A percentile compares a stretch with the other conserved stretches of the same genome.
Conservation (phyloP, 2,888 invertebrate species). For the Selenia dentaria region DNA sequence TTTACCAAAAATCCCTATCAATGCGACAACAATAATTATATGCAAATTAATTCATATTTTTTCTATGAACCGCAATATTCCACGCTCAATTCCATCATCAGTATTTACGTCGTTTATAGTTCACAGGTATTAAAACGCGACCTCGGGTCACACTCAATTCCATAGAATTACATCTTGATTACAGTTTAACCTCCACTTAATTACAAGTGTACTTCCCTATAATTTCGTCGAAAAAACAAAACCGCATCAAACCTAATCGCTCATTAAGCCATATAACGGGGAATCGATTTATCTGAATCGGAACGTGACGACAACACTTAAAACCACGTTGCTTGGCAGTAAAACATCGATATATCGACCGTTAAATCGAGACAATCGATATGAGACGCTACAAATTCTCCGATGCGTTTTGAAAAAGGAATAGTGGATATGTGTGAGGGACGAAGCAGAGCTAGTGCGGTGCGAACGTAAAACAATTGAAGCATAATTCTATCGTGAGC, state of each 20-base stretch:
- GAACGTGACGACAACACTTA: slow-evolving; percentile 62
- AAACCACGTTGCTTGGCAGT: slow-evolving; percentile 60
- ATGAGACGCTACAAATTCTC: slow-evolving; percentile 42
- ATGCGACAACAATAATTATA: too few relatives aligned
- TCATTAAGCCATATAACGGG: slow-evolving; percentile 33
- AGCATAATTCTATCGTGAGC: slow-evolving; percentile 69
- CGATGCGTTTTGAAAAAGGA: slow-evolving; percentile 50
- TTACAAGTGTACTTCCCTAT: slow-evolving; percentile 47
- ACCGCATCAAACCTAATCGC: slow-evolving; percentile 20
- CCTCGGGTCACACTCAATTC: slow-evolving; percentile 58
- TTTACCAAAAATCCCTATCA: too few relatives aligned
- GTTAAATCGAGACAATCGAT: slow-evolving; percentile 51
- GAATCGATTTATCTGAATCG: slow-evolving; percentile 41
- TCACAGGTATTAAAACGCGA: slow-evolving; percentile 59
- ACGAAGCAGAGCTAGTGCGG: slow-evolving; percentile 33
- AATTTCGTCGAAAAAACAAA: slow-evolving; percentile 28
- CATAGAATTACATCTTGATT: slow-evolving; percentile 68
- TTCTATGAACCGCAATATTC: too few relatives aligned
- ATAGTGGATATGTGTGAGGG: slow-evolving; percentile 29
- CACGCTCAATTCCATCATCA: slow-evolving; percentile 13
- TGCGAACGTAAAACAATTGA: slow-evolving; percentile 72
- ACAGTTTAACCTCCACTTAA: slow-evolving; percentile 64
- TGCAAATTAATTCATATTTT: too few relatives aligned
- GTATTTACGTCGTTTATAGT: slow-evolving; percentile 47
- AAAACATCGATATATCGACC: slow-evolving; percentile 54